Evolutionary conservation across 2,888 invertebrate species (phyloP).

Genomic region (Capitulum mitella): DNA sequence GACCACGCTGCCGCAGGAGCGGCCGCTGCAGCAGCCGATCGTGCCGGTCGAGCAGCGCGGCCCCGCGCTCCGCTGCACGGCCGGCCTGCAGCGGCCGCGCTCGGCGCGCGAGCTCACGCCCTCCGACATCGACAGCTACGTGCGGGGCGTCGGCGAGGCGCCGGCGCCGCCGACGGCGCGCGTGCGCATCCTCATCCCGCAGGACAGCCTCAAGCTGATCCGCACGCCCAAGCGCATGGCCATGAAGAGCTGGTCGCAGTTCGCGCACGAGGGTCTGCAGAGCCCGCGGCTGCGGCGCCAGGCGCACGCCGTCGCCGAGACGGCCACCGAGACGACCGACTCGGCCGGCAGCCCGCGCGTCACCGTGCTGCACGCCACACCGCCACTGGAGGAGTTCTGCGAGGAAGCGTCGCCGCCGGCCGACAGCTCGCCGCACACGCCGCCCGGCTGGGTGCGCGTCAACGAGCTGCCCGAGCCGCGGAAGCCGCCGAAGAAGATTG

Average conservation of each 20-base stretch:
- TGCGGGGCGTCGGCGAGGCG: slow-evolving; percentile 16
- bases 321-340: not conserved
- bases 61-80: slow-evolving; percentile 45
- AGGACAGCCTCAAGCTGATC: slow-evolving; percentile 32
- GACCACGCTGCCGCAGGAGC: slow-evolving; percentile 78
- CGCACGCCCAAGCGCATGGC: slow-evolving; percentile 47
- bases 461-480: not conserved
- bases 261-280: slow-evolving; percentile 49
- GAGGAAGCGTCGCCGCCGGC: not conserved
- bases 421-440: not conserved
- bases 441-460: not conserved
- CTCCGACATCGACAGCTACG: slow-evolving; percentile 55
- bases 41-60: slow-evolving; percentile 66
- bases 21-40: slow-evolving; percentile 70
- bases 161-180: slow-evolving; percentile 29
- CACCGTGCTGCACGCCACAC: not conserved
- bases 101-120: slow-evolving; percentile 61
- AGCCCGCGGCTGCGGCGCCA: slow-evolving; percentile 43
- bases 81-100: slow-evolving; percentile 63
- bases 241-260: slow-evolving; percentile 46
- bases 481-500: not conserved
- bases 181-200: slow-evolving; percentile 34
- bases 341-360: not conserved
- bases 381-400: not conserved
- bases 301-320: slow-evolving; percentile 36